phyloP scores from a whole-genome alignment of 2,888 invertebrate genomes.

The Nebria salina region DNA sequence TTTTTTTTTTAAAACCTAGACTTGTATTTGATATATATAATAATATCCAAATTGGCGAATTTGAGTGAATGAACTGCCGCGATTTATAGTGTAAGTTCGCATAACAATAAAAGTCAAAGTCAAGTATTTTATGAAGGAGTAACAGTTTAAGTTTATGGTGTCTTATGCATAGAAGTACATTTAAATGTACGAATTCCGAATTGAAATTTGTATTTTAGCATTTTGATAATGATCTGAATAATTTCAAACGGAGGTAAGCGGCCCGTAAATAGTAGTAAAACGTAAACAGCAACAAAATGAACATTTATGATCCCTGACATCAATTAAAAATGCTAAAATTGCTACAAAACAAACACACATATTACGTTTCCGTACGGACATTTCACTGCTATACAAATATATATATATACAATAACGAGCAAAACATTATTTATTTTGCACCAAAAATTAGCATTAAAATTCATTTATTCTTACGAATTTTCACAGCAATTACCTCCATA shows the following conservation, averaged over 20 bases:
- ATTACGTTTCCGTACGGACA: not conserved
- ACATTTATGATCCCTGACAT: not conserved
- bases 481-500: not conserved
- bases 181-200: not conserved
- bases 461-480: not conserved
- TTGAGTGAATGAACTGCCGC: not conserved
- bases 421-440: not conserved
- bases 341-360: not conserved
- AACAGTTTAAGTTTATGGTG: not conserved
- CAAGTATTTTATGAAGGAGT: not conserved
- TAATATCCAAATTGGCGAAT: not conserved
- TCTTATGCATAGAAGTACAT: not conserved
- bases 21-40: too few species aligned
- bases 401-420: not conserved
- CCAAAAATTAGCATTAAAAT: not conserved
- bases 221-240: not conserved
- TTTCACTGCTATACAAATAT: not conserved
- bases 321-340: conserved; percentile 1
- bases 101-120: not conserved
- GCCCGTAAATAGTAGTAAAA: not conserved
- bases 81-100: too few species aligned
- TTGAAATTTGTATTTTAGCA: not conserved
- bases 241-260: not conserved
- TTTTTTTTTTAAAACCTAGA: too few species aligned
- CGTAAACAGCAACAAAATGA: conserved; percentile 1